phyloP scores from a whole-genome alignment of 1,140 invertebrate genomes.

The Drosophila busckii region DNA sequence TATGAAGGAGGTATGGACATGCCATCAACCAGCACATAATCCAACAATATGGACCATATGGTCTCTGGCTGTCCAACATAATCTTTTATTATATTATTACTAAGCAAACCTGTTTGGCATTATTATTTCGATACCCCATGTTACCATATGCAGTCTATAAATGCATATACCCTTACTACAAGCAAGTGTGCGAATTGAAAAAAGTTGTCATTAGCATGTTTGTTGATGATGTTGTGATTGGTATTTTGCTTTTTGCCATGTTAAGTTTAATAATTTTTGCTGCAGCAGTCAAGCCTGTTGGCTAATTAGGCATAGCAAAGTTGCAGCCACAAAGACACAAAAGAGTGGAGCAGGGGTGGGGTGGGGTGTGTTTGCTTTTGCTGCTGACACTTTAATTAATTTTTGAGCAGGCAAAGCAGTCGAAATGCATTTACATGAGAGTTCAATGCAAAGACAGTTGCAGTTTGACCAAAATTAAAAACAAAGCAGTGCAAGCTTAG shows the following conservation, averaged over 20 bases:
- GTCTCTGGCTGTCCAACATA: too few relatives aligned
- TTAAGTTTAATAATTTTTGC: constrained; percentile 38
- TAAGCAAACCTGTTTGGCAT: too few relatives aligned
- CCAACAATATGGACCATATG: too few relatives aligned
- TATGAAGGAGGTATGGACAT: too few relatives aligned
- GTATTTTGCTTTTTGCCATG: constrained; percentile 43
- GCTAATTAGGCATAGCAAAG: constrained; percentile 50
- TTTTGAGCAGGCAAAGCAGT: constrained; percentile 47
- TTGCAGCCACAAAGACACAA: constrained; percentile 21
- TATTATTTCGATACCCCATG: too few relatives aligned
- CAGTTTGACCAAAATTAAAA: constrained; percentile 51
- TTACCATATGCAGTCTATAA: constrained; percentile 1
- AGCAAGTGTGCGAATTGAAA: constrained; percentile 4
- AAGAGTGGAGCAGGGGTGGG: constrained; percentile 4
- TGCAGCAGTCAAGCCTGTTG: constrained; percentile 12
- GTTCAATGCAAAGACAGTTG: constrained; percentile 34
- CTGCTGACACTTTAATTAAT: constrained; percentile 61
- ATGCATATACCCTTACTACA: not conserved
- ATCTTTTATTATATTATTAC: too few relatives aligned
- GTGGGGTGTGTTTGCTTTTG: constrained; percentile 11
- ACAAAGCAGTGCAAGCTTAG: constrained; percentile 56
- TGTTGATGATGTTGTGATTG: constrained; percentile 54
- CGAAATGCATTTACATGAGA: constrained; percentile 37
- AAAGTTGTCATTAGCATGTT: too few relatives aligned
- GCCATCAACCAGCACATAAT: too few relatives aligned